phyloP scores from a whole-genome alignment of 2,888 invertebrate species.

The Diarsia rubi region DNA sequence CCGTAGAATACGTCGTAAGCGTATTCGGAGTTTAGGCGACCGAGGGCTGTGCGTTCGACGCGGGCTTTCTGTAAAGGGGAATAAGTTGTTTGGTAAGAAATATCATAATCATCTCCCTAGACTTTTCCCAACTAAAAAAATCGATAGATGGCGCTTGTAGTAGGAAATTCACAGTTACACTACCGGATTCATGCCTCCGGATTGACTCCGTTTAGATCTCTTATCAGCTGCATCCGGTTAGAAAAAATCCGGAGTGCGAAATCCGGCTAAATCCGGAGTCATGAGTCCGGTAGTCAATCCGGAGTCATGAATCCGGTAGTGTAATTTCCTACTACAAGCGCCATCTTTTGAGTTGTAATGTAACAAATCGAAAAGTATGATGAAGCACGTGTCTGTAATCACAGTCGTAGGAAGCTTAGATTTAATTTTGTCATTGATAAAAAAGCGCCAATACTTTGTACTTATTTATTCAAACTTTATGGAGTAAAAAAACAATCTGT shows the following conservation, averaged over 20 bases:
- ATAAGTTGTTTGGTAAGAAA: not conserved
- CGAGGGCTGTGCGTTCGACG: slow-evolving; percentile 80
- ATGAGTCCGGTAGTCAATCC: no score
- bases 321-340: not conserved
- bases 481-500: not conserved
- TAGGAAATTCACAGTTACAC: no score
- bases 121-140: no score
- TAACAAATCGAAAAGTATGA: not conserved
- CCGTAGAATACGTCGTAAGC: slow-evolving; percentile 84
- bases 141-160: no score
- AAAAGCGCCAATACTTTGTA: not conserved
- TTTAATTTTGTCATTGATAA: not conserved
- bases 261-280: no score
- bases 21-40: slow-evolving; percentile 77
- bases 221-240: no score
- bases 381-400: not conserved
- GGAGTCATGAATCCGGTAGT: not conserved
- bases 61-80: slow-evolving; percentile 81
- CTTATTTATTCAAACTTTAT: not conserved
- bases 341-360: not conserved
- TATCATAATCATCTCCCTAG: not conserved
- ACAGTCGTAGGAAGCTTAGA: not conserved
- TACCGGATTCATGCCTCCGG: no score
- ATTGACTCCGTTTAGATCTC: no score
- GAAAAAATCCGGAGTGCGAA: no score